These are phyloP conservation scores for Eretmochelys imbricata DNA, from an alignment of 2,113 vertebrate genomes.

Conservation along the genomic window DNA sequence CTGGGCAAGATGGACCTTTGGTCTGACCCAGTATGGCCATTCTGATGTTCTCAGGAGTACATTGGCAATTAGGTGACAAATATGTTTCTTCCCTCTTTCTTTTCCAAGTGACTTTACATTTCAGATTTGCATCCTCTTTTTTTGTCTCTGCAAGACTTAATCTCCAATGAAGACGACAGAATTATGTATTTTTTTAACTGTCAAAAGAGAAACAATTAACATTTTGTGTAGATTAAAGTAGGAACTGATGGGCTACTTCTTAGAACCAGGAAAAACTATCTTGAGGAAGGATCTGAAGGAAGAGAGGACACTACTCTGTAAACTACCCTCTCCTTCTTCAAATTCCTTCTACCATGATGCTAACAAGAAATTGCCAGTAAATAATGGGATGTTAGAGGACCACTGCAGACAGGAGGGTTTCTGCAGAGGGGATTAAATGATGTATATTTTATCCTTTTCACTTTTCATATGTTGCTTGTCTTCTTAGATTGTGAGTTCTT, in stretches of 20 bases:
- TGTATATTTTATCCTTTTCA: neutral
- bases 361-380: neutral
- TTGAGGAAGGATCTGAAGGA: neutral
- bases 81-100: slow-evolving; percentile 36
- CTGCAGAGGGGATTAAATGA: neutral
- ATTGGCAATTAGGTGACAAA: neutral
- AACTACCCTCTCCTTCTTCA: neutral
- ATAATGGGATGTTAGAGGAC: neutral
- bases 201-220: neutral
- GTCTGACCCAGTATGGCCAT: too few species aligned
- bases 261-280: neutral
- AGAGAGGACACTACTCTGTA: neutral
- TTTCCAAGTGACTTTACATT: slow-evolving; percentile 25
- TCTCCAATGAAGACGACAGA: too few species aligned
- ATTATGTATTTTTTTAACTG: slow-evolving; percentile 15
- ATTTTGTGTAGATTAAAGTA: slow-evolving; percentile 5
- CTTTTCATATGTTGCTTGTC: neutral
- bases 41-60: neutral
- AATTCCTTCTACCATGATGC: neutral
- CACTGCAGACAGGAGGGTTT: neutral
- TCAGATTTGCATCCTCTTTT: neutral
- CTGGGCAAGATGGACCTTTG: too few species aligned
- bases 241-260: slow-evolving; percentile 7
- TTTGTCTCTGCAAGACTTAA: neutral
- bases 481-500: neutral